Percentiles rank a stretch among this genome's conserved stretches.
Conservation (phyloP, 1,140 invertebrate species). For the Panagrolaimus sp. region DNA sequence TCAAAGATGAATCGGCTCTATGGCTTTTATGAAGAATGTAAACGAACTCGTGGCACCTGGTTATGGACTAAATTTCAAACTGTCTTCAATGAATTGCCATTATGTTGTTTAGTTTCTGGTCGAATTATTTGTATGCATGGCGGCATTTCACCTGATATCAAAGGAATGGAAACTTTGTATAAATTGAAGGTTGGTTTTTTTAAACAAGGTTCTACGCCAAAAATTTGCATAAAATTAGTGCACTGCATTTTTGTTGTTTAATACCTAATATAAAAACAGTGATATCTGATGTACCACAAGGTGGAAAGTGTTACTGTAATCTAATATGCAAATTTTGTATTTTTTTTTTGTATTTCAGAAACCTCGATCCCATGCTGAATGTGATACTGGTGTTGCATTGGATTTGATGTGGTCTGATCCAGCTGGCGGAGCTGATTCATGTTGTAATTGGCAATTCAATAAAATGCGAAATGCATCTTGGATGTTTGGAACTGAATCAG, state of each 20-base stretch:
- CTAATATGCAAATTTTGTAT: too few species aligned
- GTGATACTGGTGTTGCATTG: constrained; percentile 66
- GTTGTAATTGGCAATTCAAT: constrained; percentile 60
- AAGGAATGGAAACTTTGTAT: constrained; percentile 64
- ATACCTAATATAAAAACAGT: too few species aligned
- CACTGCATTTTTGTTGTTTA: too few species aligned
- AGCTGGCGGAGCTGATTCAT: constrained; percentile 54
- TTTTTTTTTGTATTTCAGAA: too few species aligned
- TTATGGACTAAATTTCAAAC: constrained; percentile 97
- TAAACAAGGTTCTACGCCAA: too few species aligned
- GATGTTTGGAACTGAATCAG: constrained; percentile 28
- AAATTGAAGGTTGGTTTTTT: constrained; percentile 64
- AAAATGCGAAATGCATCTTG: constrained; percentile 37
- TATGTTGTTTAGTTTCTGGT: constrained; percentile 81
- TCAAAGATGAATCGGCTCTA: constrained; percentile 77
- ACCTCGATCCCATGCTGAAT: constrained; percentile 39
- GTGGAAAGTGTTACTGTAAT: too few species aligned
- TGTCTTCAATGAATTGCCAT: constrained; percentile 93
- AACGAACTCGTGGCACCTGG: constrained; percentile 84
- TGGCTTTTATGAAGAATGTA: constrained; percentile 93
- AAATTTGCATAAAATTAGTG: too few species aligned
- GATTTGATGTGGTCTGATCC: constrained; percentile 64
- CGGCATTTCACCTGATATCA: constrained; percentile 66
- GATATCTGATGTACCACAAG: too few species aligned
- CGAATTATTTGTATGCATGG: constrained; percentile 81